Evolutionary conservation across 2,797 vertebrate genomes (phyloP).

Genomic region (Chaetophractus vellerosus): DNA sequence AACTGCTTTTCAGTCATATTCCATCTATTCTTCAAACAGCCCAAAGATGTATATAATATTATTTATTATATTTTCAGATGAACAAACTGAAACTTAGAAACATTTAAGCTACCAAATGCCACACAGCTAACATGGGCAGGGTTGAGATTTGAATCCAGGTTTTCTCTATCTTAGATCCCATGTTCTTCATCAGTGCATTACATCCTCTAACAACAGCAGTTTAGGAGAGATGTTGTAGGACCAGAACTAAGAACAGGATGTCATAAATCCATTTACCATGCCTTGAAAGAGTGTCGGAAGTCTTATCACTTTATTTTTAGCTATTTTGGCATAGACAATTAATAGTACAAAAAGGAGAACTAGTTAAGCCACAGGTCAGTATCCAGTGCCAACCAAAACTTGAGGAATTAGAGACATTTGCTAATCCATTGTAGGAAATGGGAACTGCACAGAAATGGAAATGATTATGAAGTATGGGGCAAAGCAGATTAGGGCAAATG

Average conservation of each 20-base stretch:
- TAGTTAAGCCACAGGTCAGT: not conserved
- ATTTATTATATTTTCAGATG: no score
- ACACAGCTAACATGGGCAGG: no score
- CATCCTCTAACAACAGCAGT: not conserved
- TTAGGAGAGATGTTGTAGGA: not conserved
- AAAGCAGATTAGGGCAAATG: not conserved
- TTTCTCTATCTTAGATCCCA: not conserved
- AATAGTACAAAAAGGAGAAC: not conserved
- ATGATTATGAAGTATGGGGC: not conserved
- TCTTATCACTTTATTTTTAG: not conserved
- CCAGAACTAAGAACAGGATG: not conserved
- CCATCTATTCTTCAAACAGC: not conserved
- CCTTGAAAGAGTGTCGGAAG: not conserved
- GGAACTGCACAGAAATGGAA: not conserved
- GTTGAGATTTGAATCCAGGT: not conserved
- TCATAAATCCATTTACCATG: not conserved
- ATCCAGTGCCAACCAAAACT: not conserved
- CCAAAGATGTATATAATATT: not conserved
- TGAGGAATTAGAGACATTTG: not conserved
- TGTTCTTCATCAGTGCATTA: not conserved
- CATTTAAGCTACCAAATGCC: not conserved
- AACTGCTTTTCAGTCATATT: not conserved
- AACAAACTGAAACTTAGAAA: not conserved
- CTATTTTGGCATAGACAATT: not conserved
- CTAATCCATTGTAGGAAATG: not conserved